Base-by-base conservation (phyloP, 2,797 vertebrate genomes). In the Poeciliopsis gracilis region DNA sequence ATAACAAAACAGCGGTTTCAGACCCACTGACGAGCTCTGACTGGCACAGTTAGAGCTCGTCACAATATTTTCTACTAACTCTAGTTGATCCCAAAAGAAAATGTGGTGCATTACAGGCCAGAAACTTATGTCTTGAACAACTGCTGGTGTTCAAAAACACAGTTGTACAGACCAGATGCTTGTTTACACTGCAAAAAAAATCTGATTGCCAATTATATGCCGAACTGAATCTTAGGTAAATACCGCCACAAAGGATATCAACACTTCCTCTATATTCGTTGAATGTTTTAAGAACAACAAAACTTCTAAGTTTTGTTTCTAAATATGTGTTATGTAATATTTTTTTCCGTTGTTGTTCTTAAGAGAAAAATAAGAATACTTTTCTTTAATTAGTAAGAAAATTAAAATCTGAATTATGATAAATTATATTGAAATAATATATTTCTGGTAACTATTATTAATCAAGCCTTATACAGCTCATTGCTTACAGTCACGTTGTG, bases 381-480 rank as follows among this genome's bases (percentile, higher is more conserved):
- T 25, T 51, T 51, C 20, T 51, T 59, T 59, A 13, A 15, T 59
- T 59, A 28, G 28, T 13, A 59, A 30, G 11, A 28, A 30, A 30
- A 30, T 59, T 5, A 1, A 30, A 59, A 30, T 59, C 13, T 30
- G 57, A 59, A 30, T 30, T 30, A 59, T 59, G 55, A 57, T 57
- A 1, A 28, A 57, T n/a, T 12, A 28, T 28, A 6, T 57, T 59
- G 12, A 28, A 28, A 59, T 28, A 30, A 59, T 15, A 28, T 15
- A 59, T 30, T 57, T 59, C 11, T 30, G 55, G 13, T 6, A 16
- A 61, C 33, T 8, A 36, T 36, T 33, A 36, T 36, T 63, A 33
- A 63, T 63, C 30, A 63, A 7, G 33, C 83, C 87, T 73, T 75
- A 82, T 36, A 81, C 61, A 82, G 83, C 85, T 89, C 87, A 91